These are phyloP conservation scores for Hybos culiciformis DNA, from an alignment of 2,888 invertebrate genomes.

Conservation along the genomic window DNA sequence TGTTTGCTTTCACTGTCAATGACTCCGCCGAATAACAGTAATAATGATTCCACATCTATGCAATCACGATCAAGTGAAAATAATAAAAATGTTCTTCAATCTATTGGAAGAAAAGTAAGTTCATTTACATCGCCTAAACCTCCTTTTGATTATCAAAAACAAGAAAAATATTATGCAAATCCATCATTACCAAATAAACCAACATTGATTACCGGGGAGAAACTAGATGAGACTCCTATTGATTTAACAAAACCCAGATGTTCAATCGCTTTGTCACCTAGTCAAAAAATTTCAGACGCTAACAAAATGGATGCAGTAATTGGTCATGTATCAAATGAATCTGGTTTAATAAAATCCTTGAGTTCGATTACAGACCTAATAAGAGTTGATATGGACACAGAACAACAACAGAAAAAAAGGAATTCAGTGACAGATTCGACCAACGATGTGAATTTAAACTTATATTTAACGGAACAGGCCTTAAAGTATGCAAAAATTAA, in stretches of 20 bases:
- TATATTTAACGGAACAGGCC: conserved; percentile 57
- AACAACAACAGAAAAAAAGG: too few species aligned
- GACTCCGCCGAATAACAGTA: conserved; percentile 36
- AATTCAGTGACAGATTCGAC: too few species aligned
- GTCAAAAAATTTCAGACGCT: background rate
- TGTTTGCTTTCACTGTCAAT: conserved; percentile 60
- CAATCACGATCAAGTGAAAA: background rate
- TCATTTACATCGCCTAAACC: conserved; percentile 33
- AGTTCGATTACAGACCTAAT: conserved; percentile 32
- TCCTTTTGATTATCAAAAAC: conserved; percentile 34
- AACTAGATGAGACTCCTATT: conserved; percentile 29
- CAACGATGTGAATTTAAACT: too few species aligned
- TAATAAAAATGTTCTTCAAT: conserved; percentile 3
- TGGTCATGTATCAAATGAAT: conserved; percentile 27
- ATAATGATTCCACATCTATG: conserved; percentile 30
- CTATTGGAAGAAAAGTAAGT: conserved; percentile 23
- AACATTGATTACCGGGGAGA: conserved; percentile 15
- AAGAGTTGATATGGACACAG: conserved; percentile 21
- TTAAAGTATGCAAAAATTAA: conserved; percentile 57
- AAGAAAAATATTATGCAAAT: conserved; percentile 36
- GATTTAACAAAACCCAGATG: conserved; percentile 33
- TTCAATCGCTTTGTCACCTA: background rate
- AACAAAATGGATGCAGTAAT: conserved; percentile 28
- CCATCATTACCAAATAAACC: conserved; percentile 30
- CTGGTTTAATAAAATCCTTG: conserved; percentile 30